These are phyloP conservation scores for Drosophila parthenogenetica DNA, from an alignment of 2,888 invertebrate genomes.

Conservation along the genomic window DNA sequence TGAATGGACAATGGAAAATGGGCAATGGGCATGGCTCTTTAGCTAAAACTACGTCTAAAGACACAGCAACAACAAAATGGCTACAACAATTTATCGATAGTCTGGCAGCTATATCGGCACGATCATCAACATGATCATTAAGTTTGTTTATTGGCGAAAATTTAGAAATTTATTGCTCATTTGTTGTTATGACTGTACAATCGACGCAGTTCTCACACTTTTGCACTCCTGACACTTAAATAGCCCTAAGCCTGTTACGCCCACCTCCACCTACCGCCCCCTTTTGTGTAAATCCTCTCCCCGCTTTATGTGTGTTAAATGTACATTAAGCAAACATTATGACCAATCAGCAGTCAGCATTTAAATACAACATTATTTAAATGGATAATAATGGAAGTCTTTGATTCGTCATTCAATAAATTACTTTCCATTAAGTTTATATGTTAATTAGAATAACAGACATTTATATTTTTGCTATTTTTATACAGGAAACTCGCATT, in stretches of 20 bases:
- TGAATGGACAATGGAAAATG: slow-evolving; percentile 39
- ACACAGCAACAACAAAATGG: slow-evolving; percentile 12
- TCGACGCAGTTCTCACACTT: slow-evolving; percentile 73
- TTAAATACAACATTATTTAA: slow-evolving; percentile 60
- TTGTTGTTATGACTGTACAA: slow-evolving; percentile 66
- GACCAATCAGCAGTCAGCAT: slow-evolving; percentile 63
- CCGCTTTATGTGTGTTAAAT: slow-evolving; percentile 46
- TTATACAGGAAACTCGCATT: slow-evolving; percentile 24
- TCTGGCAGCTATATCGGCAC: slow-evolving; percentile 28
- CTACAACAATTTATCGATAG: slow-evolving; percentile 21
- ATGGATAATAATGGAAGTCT: slow-evolving; percentile 41
- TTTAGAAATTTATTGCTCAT: slow-evolving; percentile 78
- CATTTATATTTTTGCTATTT: slow-evolving; percentile 38
- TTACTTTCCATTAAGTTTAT: slow-evolving; percentile 30
- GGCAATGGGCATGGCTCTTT: slow-evolving; percentile 30
- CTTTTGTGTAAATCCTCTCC: background rate
- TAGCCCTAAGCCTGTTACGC: slow-evolving; percentile 50
- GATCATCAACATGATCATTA: slow-evolving; percentile 70
- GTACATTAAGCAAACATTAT: slow-evolving; percentile 72
- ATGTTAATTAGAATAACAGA: slow-evolving; percentile 42
- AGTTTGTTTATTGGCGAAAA: slow-evolving; percentile 79
- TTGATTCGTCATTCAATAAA: slow-evolving; percentile 34
- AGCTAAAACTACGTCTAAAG: slow-evolving; percentile 6
- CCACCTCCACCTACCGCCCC: slow-evolving; percentile 12
- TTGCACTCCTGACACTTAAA: slow-evolving; percentile 63